These are phyloP conservation scores for Neostethus bicornis DNA, from an alignment of 2,797 vertebrate species.

Conservation along the genomic window DNA sequence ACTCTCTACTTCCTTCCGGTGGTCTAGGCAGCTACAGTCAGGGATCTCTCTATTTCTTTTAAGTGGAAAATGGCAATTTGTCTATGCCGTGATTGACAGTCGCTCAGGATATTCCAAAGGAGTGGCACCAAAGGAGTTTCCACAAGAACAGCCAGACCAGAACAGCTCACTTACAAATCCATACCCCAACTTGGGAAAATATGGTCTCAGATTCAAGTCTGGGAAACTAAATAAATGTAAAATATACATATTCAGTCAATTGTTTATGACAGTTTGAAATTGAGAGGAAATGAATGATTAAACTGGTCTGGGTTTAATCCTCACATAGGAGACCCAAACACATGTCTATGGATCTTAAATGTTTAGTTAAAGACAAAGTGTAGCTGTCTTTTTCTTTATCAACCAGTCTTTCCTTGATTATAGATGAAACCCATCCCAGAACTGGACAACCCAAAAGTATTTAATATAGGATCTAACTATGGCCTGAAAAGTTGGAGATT, in stretches of 20 bases:
- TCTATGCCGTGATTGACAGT: conserved; percentile 50
- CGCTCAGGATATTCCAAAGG: conserved; percentile 28
- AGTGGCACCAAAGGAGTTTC: conserved; percentile 57
- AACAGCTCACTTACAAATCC: conserved; percentile 47
- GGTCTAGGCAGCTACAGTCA: conserved; percentile 32
- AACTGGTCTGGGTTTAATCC: too few species aligned
- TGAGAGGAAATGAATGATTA: too few species aligned
- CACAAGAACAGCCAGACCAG: conserved; percentile 51
- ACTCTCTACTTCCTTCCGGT: conserved; percentile 67
- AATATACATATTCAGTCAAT: conserved; percentile 16
- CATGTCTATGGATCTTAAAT: too few species aligned
- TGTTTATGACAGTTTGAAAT: not conserved
- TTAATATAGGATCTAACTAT: conserved; percentile 33
- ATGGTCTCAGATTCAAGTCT: conserved; percentile 28
- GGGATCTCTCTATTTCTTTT: conserved; percentile 50
- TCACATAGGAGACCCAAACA: too few species aligned
- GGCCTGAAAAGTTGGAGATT: conserved; percentile 43
- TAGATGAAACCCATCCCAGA: conserved; percentile 37
- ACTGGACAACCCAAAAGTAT: conserved; percentile 37
- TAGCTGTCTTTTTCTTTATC: too few species aligned
- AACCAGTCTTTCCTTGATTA: too few species aligned
- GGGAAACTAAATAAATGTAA: conserved; percentile 23
- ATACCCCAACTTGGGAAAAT: conserved; percentile 27
- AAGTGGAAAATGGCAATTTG: conserved; percentile 69
- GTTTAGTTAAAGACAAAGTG: too few species aligned